Evolutionary conservation across 2,888 invertebrate genomes (phyloP), one percentile per base, ranked within the genome.

Genomic region (Torymus auratus): DNA sequence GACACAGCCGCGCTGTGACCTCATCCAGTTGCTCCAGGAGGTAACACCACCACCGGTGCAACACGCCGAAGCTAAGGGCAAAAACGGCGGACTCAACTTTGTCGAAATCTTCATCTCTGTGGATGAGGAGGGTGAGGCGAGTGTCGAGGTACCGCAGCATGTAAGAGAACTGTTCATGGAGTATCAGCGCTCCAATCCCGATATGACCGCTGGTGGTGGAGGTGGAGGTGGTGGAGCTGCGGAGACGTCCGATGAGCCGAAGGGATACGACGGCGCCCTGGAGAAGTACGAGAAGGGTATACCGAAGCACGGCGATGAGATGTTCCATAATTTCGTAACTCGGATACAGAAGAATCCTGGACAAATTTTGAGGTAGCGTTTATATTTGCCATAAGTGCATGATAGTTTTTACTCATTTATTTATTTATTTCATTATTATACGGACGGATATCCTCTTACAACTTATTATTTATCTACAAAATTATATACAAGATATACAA

Each of bases 221-320:
- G 72, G 10, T 7, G 84, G 28, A 28, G 64, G 58, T 13, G 55
- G 75, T 2, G 53, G n/a, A 14, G 72, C 13, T 7, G 84, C 41
- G 7, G 41, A 84, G n/a, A 86, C 84, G 2, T 83, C 84, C 2
- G 87, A 86, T 28, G 89, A 88, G 52, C 84, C 83, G n/a, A 89
- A 87, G 72, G 89, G 82, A 60, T 87, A 85, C n/a, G 91, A 91
- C 14, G 91, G 90, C 14, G 90, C 88, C 13, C 91, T 92, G 13
- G 97, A 97, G 87, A 92, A 93, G 28, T 97, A 97, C 87, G 97
- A 97, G 87, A 96, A 96, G 86, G 93, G 94, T 0, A 89, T 94
- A 74, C 96, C 97, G 0, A 93, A 94, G 50, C 97, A 97, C 88
- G 97, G 97, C 0, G 97, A 97, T 90, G 92, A 94, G 83, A 92